These are phyloP conservation scores for Zoanthus gigantus DNA, from an alignment of 92 coral and sea anemone species.

Conservation along the genomic window DNA sequence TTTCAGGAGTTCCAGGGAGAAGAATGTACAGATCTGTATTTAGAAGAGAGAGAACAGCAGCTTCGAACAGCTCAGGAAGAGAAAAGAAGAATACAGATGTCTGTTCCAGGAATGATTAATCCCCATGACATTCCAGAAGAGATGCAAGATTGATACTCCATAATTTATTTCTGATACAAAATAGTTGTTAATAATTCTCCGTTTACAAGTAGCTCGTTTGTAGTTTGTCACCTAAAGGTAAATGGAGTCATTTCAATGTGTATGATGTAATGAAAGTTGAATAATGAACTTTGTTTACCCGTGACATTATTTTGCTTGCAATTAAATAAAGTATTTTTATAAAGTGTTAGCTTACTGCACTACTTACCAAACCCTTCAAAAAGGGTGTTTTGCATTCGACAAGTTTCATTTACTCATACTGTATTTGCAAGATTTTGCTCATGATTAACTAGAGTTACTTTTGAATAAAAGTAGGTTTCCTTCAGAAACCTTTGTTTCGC, in stretches of 20 bases:
- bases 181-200: slow-evolving; percentile 20
- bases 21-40: slow-evolving; percentile 86
- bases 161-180: slow-evolving; percentile 12
- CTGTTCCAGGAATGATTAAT: slow-evolving; percentile 97
- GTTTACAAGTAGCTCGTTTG: slow-evolving; percentile 50
- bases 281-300: slow-evolving; percentile 17
- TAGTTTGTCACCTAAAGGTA: slow-evolving; percentile 25
- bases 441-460: too few relatives aligned
- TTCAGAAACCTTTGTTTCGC: neutral
- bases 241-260: neutral
- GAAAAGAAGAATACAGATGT: slow-evolving; percentile 87
- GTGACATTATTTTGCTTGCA: slow-evolving; percentile 24
- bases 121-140: slow-evolving; percentile 99
- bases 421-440: neutral
- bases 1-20: slow-evolving; percentile 91
- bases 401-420: neutral
- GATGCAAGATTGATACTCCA: slow-evolving; percentile 90
- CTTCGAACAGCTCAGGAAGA: slow-evolving; percentile 92
- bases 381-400: slow-evolving; percentile 14
- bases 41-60: slow-evolving; percentile 92
- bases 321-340: slow-evolving; percentile 44
- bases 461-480: neutral
- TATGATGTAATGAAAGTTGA: neutral
- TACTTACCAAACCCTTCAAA: neutral
- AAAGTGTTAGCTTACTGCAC: neutral